Evolutionary conservation across 2,797 vertebrate genomes (phyloP).

Genomic region (Pseudocheirus occidentalis): DNA sequence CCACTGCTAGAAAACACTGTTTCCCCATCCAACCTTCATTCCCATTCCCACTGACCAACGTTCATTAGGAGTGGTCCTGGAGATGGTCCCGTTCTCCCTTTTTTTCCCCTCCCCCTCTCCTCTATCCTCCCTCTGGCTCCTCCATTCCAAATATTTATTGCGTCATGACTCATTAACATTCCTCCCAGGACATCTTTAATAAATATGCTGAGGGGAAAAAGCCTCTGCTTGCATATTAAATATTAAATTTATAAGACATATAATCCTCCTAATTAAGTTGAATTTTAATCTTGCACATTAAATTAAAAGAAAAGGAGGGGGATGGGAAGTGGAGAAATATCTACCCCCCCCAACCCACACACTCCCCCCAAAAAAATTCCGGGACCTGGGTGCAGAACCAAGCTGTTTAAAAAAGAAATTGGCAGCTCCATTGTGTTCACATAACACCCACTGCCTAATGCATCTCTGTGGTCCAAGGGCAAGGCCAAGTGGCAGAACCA

Average conservation of each 20-base stretch:
- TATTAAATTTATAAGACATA: conserved; percentile 83
- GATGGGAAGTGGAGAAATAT: not conserved
- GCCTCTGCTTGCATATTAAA: conserved; percentile 82
- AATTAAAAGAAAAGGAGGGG: conserved; percentile 66
- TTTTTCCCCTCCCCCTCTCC: conserved; percentile 52
- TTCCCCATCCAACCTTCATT: not conserved
- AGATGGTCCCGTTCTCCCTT: conserved; percentile 51
- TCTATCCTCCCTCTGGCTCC: conserved; percentile 62
- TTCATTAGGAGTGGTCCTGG: conserved; percentile 35
- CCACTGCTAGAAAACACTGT: conserved; percentile 1
- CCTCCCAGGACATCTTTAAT: conserved; percentile 81
- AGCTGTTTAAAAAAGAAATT: conserved; percentile 1
- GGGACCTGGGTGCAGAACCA: not conserved
- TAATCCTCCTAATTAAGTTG: conserved; percentile 83
- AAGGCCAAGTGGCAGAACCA: not conserved
- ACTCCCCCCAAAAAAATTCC: not conserved
- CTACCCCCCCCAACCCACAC: not conserved
- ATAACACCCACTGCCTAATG: not conserved
- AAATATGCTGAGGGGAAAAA: conserved; percentile 66
- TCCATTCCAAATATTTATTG: conserved; percentile 77
- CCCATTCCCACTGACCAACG: conserved; percentile 31
- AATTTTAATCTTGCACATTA: conserved; percentile 79
- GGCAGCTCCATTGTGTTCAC: not conserved
- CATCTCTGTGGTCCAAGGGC: not conserved
- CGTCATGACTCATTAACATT: conserved; percentile 79